phyloP scores from a whole-genome alignment of 2,797 vertebrate genomes.

The Nothura maculosa region DNA sequence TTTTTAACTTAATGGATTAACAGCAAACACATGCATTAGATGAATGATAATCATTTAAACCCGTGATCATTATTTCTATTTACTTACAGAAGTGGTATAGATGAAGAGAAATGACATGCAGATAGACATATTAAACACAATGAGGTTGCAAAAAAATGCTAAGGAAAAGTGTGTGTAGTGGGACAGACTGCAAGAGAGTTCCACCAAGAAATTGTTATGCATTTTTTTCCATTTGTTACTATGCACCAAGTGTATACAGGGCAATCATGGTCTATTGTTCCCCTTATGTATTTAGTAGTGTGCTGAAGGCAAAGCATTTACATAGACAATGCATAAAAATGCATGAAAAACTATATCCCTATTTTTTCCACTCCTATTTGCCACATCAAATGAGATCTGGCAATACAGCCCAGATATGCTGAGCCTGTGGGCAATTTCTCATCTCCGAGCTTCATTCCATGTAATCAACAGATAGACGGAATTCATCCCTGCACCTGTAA shows the following conservation, averaged over 20 bases:
- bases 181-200: neutral
- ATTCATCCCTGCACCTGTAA: slow-evolving; percentile 70
- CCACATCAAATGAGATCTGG: neutral
- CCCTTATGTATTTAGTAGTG: neutral
- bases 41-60: neutral
- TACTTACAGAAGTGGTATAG: neutral
- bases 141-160: neutral
- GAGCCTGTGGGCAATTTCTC: slow-evolving; percentile 33
- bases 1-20: slow-evolving; percentile 4
- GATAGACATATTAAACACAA: slow-evolving; percentile 9
- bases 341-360: neutral
- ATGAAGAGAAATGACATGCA: neutral
- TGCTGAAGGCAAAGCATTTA: neutral
- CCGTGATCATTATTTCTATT: slow-evolving; percentile 37
- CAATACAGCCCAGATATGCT: neutral
- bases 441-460: slow-evolving; percentile 36
- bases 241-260: neutral
- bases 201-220: neutral
- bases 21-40: neutral
- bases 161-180: neutral
- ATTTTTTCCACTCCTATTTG: neutral
- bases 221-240: slow-evolving; percentile 31
- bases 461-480: slow-evolving; percentile 75
- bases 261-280: neutral
- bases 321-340: neutral